Evolutionary conservation across 2,113 vertebrate genomes (phyloP), one percentile per base, ranked within the genome.

Genomic region (Oxyruncus cristatus): DNA sequence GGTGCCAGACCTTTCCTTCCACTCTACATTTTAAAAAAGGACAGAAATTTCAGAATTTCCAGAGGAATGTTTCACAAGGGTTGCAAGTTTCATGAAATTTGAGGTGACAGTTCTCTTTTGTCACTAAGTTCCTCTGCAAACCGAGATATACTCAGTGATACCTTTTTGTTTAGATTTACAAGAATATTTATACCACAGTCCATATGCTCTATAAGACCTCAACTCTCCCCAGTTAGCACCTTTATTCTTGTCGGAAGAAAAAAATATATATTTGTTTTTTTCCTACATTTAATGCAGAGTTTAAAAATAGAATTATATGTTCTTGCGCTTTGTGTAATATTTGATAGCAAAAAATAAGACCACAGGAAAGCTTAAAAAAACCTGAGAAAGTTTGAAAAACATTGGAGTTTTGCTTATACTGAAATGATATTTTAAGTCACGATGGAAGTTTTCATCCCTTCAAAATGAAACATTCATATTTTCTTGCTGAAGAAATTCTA

Each of bases 1-100:
- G 8, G 16, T 81, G 30, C 66, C 47, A 95, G 83, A 88, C 80
- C 63, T 94, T 62, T 95, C 26, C 32, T 83, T 85, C 42, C 12
- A 47, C 39, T 61, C n/a, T 33, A 5, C 8, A 16, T 74, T 39
- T 74, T 26, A 32, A 35, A 55, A 58, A 49, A 66, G 21, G 47
- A 11, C 30, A 41, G 14, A 18, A 88, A 88, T 33, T 61, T 85
- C 28, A 53, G 50, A 23, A 83, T 81, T 85, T 91, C 59, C 16
- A 33, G 70, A 27, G 35, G 32, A 61, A n/a, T 8, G 23, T 62
- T 78, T 77, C 14, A 24, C 0, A 1, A 37, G 62, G 59, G 14
- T 30, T 59, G 37, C 11, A 13, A 44, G 33, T 41, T 78, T 71
- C 20, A 23, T 14, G 32, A 8, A 75, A 62, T 23, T 6, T 76